A percentile compares a stretch with the other conserved stretches of the same genome.
phyloP scores from a whole-genome alignment of 1,140 invertebrate genomes.

The Venustaconcha ellipsiformis region DNA sequence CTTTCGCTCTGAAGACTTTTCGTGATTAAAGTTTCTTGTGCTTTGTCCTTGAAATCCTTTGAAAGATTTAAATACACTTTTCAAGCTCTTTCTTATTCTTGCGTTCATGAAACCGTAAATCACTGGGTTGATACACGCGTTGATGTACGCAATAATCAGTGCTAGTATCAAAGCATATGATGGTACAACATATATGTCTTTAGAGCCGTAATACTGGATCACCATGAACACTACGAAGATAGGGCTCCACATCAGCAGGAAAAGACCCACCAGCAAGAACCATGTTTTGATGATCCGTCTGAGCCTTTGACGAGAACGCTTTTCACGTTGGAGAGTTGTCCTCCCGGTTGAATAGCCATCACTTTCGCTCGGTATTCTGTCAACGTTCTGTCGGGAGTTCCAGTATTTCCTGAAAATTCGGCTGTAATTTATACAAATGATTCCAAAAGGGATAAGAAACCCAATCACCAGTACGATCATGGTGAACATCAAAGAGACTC shows the following conservation, averaged over 20 bases:
- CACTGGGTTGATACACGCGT: slow-evolving; percentile 55
- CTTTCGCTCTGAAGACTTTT: no score
- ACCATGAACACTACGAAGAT: slow-evolving; percentile 47
- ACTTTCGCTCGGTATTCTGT: background rate
- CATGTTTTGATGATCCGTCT: slow-evolving; percentile 48
- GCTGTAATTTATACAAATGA: slow-evolving; percentile 48
- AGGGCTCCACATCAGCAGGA: slow-evolving; percentile 58
- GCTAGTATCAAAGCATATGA: slow-evolving; percentile 45
- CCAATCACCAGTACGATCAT: slow-evolving; percentile 23
- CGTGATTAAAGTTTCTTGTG: no score
- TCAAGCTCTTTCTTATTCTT: no score
- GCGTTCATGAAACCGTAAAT: slow-evolving; percentile 47
- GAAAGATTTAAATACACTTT: no score
- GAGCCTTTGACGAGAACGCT: slow-evolving; percentile 11
- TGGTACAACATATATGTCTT: slow-evolving; percentile 31
- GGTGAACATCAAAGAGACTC: slow-evolving; percentile 43
- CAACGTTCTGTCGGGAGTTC: slow-evolving; percentile 30
- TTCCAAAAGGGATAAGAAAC: slow-evolving; percentile 46
- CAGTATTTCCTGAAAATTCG: slow-evolving; percentile 47
- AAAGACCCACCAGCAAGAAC: slow-evolving; percentile 45
- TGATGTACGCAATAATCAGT: slow-evolving; percentile 38
- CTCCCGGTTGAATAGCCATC: slow-evolving; percentile 2
- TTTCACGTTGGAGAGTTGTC: slow-evolving; percentile 9
- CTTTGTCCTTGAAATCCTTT: no score
- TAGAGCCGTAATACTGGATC: slow-evolving; percentile 39